Conservation (phyloP, 2,888 invertebrate species). For the Blastobasis adustella region DNA sequence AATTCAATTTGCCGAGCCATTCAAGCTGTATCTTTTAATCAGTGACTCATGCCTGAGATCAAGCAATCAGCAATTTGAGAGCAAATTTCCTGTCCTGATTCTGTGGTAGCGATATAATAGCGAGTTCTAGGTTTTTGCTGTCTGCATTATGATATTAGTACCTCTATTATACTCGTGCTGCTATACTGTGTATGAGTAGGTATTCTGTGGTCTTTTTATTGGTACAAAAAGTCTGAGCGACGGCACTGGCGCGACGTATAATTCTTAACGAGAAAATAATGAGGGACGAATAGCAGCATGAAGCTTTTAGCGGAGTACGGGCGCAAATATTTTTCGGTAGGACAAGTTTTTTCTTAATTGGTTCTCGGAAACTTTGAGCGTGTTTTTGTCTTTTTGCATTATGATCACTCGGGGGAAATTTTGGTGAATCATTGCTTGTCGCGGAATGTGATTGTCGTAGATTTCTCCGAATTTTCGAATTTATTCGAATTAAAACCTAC, state of each 20-base stretch:
- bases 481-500: no score
- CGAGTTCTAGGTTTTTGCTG: conserved; percentile 8
- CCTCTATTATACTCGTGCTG: no score
- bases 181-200: not conserved
- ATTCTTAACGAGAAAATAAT: conserved; percentile 54
- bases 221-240: conserved; percentile 5
- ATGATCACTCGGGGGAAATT: conserved; percentile 14
- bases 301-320: conserved; percentile 27
- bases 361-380: conserved; percentile 29
- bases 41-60: conserved; percentile 10
- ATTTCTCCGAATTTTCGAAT: no score
- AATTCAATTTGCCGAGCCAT: conserved; percentile 1
- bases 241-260: conserved; percentile 21
- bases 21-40: conserved; percentile 9
- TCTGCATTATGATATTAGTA: no score
- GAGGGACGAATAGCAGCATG: conserved; percentile 29
- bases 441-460: no score
- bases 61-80: conserved; percentile 15
- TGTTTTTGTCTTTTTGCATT: conserved; percentile 17
- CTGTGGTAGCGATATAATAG: conserved; percentile 6
- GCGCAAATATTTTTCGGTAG: conserved; percentile 25
- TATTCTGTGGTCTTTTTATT: conserved; percentile 2
- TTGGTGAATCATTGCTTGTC: conserved; percentile 20
- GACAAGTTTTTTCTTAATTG: conserved; percentile 41
- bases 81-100: conserved; percentile 18